These are phyloP conservation scores for Phrynocephalus guinanensis DNA, from an alignment of 2,797 vertebrate genomes.

Conservation along the genomic window DNA sequence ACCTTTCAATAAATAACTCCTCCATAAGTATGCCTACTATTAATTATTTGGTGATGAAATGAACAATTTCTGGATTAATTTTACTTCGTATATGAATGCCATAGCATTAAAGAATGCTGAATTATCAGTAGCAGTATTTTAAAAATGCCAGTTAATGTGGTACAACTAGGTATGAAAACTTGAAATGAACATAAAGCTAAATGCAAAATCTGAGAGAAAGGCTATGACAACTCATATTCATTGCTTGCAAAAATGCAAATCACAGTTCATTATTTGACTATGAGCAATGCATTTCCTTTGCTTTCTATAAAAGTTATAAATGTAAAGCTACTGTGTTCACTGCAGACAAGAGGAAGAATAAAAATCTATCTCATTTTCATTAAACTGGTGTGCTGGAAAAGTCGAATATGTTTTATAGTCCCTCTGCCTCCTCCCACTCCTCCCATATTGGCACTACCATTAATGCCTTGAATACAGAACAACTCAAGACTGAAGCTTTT, in stretches of 20 bases:
- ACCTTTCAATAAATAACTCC: neutral
- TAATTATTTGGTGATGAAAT: neutral
- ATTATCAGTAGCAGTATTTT: too few relatives aligned
- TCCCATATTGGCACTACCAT: neutral
- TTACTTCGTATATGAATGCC: neutral
- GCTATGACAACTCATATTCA: neutral
- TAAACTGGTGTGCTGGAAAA: neutral
- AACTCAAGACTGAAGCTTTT: conserved; percentile 34
- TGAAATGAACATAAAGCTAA: neutral
- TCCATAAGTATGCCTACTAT: neutral
- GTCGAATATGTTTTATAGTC: neutral
- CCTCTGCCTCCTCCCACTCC: neutral
- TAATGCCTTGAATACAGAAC: conserved; percentile 3
- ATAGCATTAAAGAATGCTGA: neutral
- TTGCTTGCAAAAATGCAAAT: neutral
- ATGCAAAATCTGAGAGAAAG: too few relatives aligned
- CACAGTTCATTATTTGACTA: neutral
- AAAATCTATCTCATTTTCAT: neutral
- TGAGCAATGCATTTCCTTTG: neutral
- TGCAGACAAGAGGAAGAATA: neutral
- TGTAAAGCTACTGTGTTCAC: neutral
- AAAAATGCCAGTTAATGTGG: neutral
- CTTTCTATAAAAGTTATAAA: neutral
- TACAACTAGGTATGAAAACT: neutral
- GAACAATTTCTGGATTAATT: neutral